Evolutionary conservation across 2,113 vertebrate species (phyloP), one percentile per base, ranked within the genome.

Genomic region (Corydoras maculifer): DNA sequence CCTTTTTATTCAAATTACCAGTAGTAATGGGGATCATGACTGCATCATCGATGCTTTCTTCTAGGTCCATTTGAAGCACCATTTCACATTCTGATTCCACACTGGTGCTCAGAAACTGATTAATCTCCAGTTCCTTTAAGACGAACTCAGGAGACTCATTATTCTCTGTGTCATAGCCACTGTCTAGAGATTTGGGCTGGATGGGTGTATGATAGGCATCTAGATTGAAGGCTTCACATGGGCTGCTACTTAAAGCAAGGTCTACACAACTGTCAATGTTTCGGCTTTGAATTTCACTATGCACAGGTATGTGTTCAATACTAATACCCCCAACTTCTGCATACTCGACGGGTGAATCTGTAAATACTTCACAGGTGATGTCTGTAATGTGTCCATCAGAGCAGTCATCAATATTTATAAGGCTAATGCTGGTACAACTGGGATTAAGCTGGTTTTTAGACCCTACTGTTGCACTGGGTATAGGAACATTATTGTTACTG

Each of bases 161-260:
- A 81, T 98, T 99, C 84, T 99, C 95, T 0, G 97, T 99, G 85
- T 97, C 96, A 1, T 98, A 98, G 70, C 97, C 97, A 0, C 97
- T 98, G 78, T 99, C 97, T 1, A 93, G 77, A 8, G 95, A 95
- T 48, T 92, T 93, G 48, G 93, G 90, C 53, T 94, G 91, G 65
- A 91, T 82, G 0, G 88, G 74, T 1, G 86, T 81, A 0, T 79
- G 55, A 61, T 90, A 93, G 25, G 81, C 69, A 3, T 87, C 88
- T 0, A 87, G 90, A 2, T 91, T 94, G 80, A 92, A 93, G 25
- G 83, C 86, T 74, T 93, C 92, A 55, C 84, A 87, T 65, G 88
- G 85, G 55, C 93, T 93, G 79, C 78, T 85, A 0, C 91, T 91
- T 51, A 91, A 92, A 0, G 91, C 91, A 74, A 92, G 85, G 68